Percentiles rank a stretch among this genome's conserved stretches.
Conservation (phyloP, 2,113 vertebrate genomes). For the Numenius arquata region DNA sequence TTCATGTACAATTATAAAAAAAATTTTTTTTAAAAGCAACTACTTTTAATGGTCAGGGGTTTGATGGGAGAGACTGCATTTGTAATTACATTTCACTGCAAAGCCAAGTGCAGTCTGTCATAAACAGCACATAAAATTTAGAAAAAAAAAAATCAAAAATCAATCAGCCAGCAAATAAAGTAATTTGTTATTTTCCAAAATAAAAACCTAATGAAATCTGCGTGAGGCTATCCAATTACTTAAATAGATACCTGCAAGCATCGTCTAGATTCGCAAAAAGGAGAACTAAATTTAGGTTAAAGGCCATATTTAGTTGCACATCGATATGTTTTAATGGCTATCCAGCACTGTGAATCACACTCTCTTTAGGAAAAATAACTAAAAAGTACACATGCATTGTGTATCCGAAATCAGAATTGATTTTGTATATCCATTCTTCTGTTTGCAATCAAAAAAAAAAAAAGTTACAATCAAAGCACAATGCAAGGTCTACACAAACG, state of each 20-base stretch:
- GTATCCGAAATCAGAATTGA: neutral
- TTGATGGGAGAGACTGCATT: neutral
- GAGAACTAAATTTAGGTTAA: neutral
- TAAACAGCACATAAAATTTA: neutral
- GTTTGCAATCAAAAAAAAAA: neutral
- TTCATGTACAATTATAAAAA: neutral
- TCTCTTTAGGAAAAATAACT: neutral
- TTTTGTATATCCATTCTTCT: neutral
- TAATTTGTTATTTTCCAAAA: neutral
- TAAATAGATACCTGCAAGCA: neutral
- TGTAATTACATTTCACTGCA: neutral
- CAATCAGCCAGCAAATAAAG: neutral
- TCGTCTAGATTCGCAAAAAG: neutral
- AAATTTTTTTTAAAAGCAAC: neutral
- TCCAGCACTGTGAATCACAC: neutral
- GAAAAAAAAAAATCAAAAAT: neutral
- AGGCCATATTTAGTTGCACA: neutral
- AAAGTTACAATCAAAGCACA: neutral
- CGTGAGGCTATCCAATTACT: neutral
- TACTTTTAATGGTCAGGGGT: neutral
- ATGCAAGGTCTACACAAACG: neutral
- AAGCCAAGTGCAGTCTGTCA: neutral
- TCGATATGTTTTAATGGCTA: neutral
- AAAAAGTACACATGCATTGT: neutral
- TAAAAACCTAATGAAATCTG: neutral